Percentiles rank a stretch among this genome's conserved stretches.
Evolutionary conservation across 1,140 invertebrate species (phyloP).

Genomic region (Lasioglossum albipes): DNA sequence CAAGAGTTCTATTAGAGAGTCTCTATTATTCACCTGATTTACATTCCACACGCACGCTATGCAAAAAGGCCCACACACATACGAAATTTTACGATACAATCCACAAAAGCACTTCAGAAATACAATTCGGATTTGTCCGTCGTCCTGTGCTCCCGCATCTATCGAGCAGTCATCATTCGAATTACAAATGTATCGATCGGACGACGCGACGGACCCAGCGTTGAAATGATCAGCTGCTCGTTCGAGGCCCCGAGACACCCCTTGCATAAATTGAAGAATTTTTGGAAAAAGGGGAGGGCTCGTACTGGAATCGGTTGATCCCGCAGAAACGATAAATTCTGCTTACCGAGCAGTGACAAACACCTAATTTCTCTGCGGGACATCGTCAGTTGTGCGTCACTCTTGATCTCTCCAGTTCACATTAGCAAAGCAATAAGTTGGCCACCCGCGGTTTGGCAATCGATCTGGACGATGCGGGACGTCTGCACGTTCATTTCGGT

Average conservation of each 20-base stretch:
- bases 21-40: conserved; percentile 14
- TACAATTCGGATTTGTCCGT: not conserved
- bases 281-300: not conserved
- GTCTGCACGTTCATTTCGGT: not conserved
- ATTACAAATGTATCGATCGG: conserved; percentile 34
- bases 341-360: conserved; percentile 45
- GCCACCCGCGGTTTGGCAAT: conserved; percentile 47
- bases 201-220: not conserved
- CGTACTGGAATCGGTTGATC: conserved; percentile 40
- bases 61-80: not conserved
- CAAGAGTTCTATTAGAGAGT: too few relatives aligned
- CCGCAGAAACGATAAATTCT: conserved; percentile 58
- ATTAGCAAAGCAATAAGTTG: conserved; percentile 56
- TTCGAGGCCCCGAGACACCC: conserved; percentile 5
- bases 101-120: not conserved
- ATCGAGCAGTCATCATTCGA: conserved; percentile 30
- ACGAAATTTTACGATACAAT: conserved; percentile 17
- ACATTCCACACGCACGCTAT: conserved; percentile 11
- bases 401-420: conserved; percentile 52
- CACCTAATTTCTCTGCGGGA: conserved; percentile 58
- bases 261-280: conserved; percentile 39
- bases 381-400: conserved; percentile 36
- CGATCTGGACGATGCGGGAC: conserved; percentile 36
- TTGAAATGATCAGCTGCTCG: conserved; percentile 30
- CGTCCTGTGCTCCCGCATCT: conserved; percentile 1